Evolutionary conservation across 2,797 vertebrate genomes (phyloP), one percentile per base, ranked within the genome.

Genomic region (Gastrophryne carolinensis): DNA sequence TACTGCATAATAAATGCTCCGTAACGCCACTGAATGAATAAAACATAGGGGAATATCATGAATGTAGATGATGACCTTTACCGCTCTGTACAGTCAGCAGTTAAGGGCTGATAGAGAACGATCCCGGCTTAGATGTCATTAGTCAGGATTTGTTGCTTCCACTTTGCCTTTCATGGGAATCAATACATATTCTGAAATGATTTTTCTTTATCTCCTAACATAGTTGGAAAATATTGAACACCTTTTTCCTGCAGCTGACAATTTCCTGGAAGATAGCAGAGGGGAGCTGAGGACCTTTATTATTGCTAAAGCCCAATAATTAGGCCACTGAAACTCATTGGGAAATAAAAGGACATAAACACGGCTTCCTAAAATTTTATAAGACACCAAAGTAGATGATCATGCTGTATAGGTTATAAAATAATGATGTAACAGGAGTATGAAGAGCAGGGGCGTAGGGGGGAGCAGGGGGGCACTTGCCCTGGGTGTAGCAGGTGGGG

Each of bases 181-280:
- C 30, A 58, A 58, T 32, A 58, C 32, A 58, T 12, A 9, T 10
- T 58, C 27, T n/a, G 12, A 58, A 17, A 58, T 58, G 17, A 34
- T n/a, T 2, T 37, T 39, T 39, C 21, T 58, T 58, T 19, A 35
- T 29, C 17, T 54, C 15, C 29, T 54, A 27, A 29, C 52, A 54
- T 54, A 54, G 52, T 12, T 54, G 52, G 52, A 54, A 54, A 26
- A 54, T 54, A 54, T 54, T 54, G 52, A 54, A 54, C 26, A 54
- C 52, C 29, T 54, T 27, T 29, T 27, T 54, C 52, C 52, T 27
- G 15, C 13, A 6, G 52, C 52, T 54, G 52, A 54, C 52, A 54
- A 26, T 54, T 15, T 54, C 26, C 52, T 5, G 27, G 23, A 12
- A 10, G 23, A n/a, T 54, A 15, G 12, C 4, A 54, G 12, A 15